A percentile compares a stretch with the other conserved stretches of the same genome.
Evolutionary conservation across 2,113 vertebrate genomes (phyloP).

Genomic region (Empidonax alnorum): DNA sequence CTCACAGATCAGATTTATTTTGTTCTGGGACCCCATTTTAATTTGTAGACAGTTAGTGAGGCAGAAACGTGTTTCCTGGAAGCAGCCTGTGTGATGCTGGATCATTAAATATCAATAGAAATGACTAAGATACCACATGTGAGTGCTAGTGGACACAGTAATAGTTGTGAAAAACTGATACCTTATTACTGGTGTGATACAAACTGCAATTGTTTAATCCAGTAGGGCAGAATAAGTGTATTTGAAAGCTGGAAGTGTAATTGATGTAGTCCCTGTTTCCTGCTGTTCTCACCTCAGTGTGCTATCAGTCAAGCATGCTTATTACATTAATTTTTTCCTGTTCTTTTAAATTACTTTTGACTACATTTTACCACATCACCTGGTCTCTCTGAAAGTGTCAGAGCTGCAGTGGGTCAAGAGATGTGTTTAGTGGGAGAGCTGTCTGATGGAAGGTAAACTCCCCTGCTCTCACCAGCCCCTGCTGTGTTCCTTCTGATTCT

Average conservation of each 20-base stretch:
- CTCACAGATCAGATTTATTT: background rate
- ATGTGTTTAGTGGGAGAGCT: background rate
- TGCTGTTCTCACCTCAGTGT: background rate
- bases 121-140: background rate
- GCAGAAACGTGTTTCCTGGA: background rate
- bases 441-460: background rate
- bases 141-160: background rate
- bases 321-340: background rate
- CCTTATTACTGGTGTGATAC: background rate
- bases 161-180: background rate
- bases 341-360: background rate
- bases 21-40: background rate
- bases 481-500: background rate
- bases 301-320: background rate
- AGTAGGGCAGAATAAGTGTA: background rate
- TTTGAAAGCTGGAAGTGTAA: background rate
- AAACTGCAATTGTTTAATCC: background rate
- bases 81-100: background rate
- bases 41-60: background rate
- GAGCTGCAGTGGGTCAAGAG: background rate
- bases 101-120: background rate
- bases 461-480: background rate
- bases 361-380: background rate
- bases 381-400: background rate
- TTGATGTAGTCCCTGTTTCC: background rate